Percentiles rank a stretch among this genome's conserved stretches.
These are phyloP conservation scores for Deilephila porcellus DNA, from an alignment of 2,888 invertebrate genomes.

Conservation along the genomic window DNA sequence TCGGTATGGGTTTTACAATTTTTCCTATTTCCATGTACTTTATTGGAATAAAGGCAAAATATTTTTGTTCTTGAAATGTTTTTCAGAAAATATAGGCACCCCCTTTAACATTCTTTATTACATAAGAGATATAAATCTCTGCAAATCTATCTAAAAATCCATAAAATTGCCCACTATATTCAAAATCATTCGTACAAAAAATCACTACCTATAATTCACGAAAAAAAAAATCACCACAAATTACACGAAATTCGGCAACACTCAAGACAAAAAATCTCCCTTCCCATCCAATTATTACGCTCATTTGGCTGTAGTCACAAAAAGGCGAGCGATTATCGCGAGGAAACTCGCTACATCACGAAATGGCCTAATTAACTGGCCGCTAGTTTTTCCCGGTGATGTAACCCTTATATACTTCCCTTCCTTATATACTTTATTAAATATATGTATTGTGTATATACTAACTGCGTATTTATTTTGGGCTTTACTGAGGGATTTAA, in stretches of 20 bases:
- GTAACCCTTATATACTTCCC: neutral
- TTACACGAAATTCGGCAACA: constrained; percentile 6
- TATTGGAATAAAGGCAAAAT: too few species aligned
- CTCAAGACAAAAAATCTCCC: neutral
- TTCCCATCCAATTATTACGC: constrained; percentile 2
- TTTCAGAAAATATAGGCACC: too few species aligned
- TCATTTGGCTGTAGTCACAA: constrained; percentile 12
- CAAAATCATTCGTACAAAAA: too few species aligned
- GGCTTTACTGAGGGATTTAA: too few species aligned
- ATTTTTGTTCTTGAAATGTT: too few species aligned
- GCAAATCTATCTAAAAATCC: too few species aligned
- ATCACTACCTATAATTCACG: too few species aligned
- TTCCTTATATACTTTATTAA: neutral
- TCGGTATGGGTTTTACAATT: neutral
- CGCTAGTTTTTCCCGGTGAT: constrained; percentile 28
- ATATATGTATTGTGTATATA: neutral
- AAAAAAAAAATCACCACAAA: constrained; percentile 1
- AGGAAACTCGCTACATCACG: constrained; percentile 1
- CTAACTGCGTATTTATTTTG: too few species aligned
- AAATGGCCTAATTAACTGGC: constrained; percentile 29
- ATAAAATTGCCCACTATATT: too few species aligned
- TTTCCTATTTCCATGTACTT: neutral
- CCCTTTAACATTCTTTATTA: too few species aligned
- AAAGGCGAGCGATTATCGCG: constrained; percentile 4
- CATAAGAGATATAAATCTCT: too few species aligned